These are phyloP conservation scores for Cyanoramphus novaezelandiae DNA, from an alignment of 2,113 vertebrate species.

Conservation along the genomic window DNA sequence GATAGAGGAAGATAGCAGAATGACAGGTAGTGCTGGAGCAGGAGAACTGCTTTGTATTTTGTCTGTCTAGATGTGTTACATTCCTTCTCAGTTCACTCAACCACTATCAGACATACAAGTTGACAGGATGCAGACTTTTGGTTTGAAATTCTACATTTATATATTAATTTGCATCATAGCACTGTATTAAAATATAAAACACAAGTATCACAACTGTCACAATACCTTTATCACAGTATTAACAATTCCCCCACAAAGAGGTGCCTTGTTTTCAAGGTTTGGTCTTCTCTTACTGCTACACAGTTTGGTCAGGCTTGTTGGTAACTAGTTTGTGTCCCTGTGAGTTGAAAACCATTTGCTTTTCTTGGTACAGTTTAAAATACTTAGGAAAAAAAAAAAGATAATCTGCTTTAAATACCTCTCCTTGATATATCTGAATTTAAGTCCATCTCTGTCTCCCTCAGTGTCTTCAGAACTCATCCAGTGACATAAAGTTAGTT, in stretches of 20 bases:
- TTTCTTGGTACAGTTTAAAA: not conserved
- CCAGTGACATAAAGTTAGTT: conserved; percentile 93
- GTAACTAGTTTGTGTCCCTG: not conserved
- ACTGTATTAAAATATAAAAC: not conserved
- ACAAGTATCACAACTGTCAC: not conserved
- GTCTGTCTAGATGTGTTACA: not conserved
- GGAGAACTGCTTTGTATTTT: not conserved
- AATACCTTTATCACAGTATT: not conserved
- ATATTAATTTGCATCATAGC: not conserved
- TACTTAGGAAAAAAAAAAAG: not conserved
- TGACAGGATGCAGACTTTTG: not conserved
- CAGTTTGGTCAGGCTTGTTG: not conserved
- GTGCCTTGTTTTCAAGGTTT: not conserved
- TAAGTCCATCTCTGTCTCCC: not conserved
- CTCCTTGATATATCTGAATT: not conserved
- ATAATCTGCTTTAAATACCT: not conserved
- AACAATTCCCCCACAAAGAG: too few species aligned
- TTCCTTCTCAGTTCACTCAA: not conserved
- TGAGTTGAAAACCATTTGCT: not conserved
- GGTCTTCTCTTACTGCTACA: not conserved
- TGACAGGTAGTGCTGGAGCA: not conserved
- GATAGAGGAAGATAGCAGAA: not conserved
- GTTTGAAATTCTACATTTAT: not conserved
- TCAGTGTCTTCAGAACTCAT: conserved; percentile 96
- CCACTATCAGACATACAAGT: not conserved